Evolutionary conservation across 2,888 invertebrate genomes (phyloP).

Genomic region (Plemyria rubiginata): DNA sequence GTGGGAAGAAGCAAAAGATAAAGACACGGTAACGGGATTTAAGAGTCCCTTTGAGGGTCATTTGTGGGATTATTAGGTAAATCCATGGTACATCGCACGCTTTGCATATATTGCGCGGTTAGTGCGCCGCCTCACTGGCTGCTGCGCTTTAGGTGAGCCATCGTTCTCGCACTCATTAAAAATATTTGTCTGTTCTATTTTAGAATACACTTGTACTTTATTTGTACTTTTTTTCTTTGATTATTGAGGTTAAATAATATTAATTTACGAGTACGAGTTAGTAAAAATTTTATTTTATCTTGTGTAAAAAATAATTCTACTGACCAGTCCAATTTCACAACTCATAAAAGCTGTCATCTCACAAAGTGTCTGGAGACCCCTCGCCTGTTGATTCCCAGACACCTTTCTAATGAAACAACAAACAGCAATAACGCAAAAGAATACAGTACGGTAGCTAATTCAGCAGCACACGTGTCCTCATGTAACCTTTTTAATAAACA

Average conservation of each 20-base stretch:
- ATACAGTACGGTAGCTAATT: slow-evolving; percentile 64
- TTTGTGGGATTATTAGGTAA: too few relatives aligned
- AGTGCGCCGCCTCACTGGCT: slow-evolving; percentile 21
- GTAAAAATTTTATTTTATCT: too few relatives aligned
- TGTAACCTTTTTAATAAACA: slow-evolving; percentile 30
- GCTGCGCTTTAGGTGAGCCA: slow-evolving; percentile 20
- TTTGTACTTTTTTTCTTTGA: too few relatives aligned
- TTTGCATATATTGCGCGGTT: slow-evolving; percentile 56
- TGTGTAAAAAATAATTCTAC: slow-evolving; percentile 1
- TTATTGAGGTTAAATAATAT: too few relatives aligned
- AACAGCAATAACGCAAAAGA: slow-evolving; percentile 52
- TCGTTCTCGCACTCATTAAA: slow-evolving; percentile 6
- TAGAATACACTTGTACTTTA: too few relatives aligned
- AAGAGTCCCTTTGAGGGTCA: too few relatives aligned
- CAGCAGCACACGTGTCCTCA: slow-evolving; percentile 54
- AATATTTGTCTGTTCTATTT: too few relatives aligned
- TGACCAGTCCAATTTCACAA: slow-evolving; percentile 26
- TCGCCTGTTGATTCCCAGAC: slow-evolving; percentile 46
- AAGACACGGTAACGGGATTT: too few relatives aligned
- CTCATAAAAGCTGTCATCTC: slow-evolving; percentile 33
- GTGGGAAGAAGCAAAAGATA: too few relatives aligned
- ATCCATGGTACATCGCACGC: too few relatives aligned
- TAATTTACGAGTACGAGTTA: too few relatives aligned
- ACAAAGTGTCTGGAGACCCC: slow-evolving; percentile 32
- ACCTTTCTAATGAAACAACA: slow-evolving; percentile 50